Conservation (phyloP, 1,140 invertebrate genomes). For the Heliconius melpomene region DNA sequence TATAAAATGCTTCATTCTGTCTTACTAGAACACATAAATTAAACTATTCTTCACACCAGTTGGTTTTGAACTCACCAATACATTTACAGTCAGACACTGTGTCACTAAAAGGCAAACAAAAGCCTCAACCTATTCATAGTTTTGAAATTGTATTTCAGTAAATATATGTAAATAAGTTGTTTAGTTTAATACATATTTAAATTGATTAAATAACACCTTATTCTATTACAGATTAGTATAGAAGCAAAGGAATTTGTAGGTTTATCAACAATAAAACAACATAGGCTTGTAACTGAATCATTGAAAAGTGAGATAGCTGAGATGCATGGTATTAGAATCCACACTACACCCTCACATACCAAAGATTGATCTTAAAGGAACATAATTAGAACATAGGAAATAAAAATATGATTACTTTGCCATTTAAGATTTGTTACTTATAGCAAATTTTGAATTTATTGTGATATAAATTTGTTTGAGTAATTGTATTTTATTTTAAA, state of each 20-base stretch:
- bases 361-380: constrained; percentile 12
- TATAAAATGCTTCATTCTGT: no score
- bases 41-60: no score
- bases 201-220: background rate
- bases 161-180: background rate
- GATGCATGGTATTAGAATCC: constrained; percentile 92
- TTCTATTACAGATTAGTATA: constrained; percentile 81
- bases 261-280: constrained; percentile 89
- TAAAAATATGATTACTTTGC: background rate
- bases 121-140: no score
- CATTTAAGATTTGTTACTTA: background rate
- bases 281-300: constrained; percentile 88
- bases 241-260: constrained; percentile 89
- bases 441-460: background rate
- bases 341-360: constrained; percentile 80
- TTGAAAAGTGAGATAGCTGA: constrained; percentile 90
- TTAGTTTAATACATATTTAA: background rate
- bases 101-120: no score
- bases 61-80: no score
- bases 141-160: no score
- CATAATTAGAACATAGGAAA: background rate
- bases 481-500: background rate
- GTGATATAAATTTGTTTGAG: background rate
- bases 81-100: no score
- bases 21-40: no score